Conservation (phyloP, 2,888 invertebrate genomes). For the Herminia tarsipennalis region DNA sequence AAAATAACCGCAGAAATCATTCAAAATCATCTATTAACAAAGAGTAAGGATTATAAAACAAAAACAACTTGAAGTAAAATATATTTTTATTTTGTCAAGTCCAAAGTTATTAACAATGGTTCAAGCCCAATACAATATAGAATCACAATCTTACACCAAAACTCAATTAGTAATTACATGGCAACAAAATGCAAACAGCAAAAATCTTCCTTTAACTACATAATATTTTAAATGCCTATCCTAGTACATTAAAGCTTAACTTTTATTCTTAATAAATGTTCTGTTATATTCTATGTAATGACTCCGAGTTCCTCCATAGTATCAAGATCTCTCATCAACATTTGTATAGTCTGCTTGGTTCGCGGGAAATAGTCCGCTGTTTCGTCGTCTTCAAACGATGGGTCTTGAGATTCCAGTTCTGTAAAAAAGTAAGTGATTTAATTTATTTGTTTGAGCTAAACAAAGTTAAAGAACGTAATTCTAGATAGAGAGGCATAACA, state of each 20-base stretch:
- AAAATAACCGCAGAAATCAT: too few relatives aligned
- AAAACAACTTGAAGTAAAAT: too few relatives aligned
- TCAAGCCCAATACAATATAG: too few relatives aligned
- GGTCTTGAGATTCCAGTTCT: constrained; percentile 87
- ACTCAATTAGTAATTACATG: too few relatives aligned
- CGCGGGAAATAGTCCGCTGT: constrained; percentile 86
- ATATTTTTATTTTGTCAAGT: too few relatives aligned
- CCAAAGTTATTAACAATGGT: too few relatives aligned
- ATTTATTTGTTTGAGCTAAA: not conserved
- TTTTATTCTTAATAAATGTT: not conserved
- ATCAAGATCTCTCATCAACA: constrained; percentile 90
- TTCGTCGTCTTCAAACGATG: constrained; percentile 86
- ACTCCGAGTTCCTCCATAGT: constrained; percentile 89
- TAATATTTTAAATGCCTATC: not conserved
- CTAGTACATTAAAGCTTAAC: not conserved
- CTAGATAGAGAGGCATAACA: too few relatives aligned
- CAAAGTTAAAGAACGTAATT: too few relatives aligned
- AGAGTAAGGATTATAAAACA: too few relatives aligned
- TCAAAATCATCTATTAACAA: too few relatives aligned
- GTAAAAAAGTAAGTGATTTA: constrained; percentile 6
- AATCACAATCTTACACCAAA: too few relatives aligned
- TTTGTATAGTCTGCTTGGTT: constrained; percentile 90
- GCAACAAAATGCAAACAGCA: not conserved
- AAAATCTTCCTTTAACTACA: not conserved
- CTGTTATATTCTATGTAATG: constrained; percentile 66